phyloP scores from a whole-genome alignment of 2,113 vertebrate genomes.

The Labeo rohita region DNA sequence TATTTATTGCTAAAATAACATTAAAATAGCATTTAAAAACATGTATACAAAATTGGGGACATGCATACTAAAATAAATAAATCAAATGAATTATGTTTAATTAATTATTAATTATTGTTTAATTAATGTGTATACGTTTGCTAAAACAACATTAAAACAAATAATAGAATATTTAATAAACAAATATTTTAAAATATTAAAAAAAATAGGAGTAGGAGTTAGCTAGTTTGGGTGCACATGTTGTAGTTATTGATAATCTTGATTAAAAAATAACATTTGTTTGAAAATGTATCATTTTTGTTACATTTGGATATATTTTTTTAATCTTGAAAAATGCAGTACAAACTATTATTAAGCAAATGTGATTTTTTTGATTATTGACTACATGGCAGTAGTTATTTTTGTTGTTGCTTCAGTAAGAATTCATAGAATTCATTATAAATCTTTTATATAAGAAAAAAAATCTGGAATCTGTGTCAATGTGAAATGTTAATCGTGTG shows the following conservation, averaged over 20 bases:
- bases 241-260: background rate
- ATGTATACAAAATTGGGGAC: background rate
- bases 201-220: background rate
- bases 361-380: background rate
- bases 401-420: background rate
- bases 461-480: background rate
- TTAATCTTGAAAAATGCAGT: background rate
- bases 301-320: background rate
- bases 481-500: conserved; percentile 43
- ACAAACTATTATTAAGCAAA: background rate
- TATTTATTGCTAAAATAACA: background rate
- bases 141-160: too few relatives aligned
- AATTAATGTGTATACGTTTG: too few relatives aligned
- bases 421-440: background rate
- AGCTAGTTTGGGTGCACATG: background rate
- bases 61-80: too few relatives aligned
- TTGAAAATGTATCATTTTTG: background rate
- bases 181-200: background rate
- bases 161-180: too few relatives aligned
- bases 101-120: too few relatives aligned
- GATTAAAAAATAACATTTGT: background rate
- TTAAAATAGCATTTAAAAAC: background rate
- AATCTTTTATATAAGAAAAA: background rate
- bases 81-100: too few relatives aligned
- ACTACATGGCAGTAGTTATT: background rate